phyloP scores from a whole-genome alignment of 2,797 vertebrate genomes.

The Apogon hyalosoma region DNA sequence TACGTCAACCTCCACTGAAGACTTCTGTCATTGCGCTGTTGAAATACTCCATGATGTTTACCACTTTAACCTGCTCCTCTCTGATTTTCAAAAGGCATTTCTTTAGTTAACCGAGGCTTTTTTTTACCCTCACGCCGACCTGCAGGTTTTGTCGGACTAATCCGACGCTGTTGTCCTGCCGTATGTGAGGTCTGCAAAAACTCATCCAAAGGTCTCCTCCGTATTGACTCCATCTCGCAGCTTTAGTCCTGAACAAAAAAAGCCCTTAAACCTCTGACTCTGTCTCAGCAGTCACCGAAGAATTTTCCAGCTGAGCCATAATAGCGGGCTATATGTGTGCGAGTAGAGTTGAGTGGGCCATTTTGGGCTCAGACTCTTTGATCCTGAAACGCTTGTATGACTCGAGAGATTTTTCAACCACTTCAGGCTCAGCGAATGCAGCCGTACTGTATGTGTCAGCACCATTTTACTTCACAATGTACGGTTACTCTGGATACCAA shows the following conservation, averaged over 20 bases:
- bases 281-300: slow-evolving; percentile 51
- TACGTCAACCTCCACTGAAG: not conserved
- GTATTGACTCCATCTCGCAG: slow-evolving; percentile 57
- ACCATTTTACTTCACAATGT: slow-evolving; percentile 23
- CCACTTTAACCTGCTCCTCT: slow-evolving; percentile 26
- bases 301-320: slow-evolving; percentile 54
- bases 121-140: slow-evolving; percentile 47
- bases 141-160: slow-evolving; percentile 45
- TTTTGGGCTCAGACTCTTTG: slow-evolving; percentile 65
- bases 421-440: slow-evolving; percentile 35
- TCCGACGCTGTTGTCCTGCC: slow-evolving; percentile 48
- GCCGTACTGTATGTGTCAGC: slow-evolving; percentile 39
- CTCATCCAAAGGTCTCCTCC: slow-evolving; percentile 57
- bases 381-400: slow-evolving; percentile 70
- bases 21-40: slow-evolving; percentile 7
- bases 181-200: slow-evolving; percentile 51
- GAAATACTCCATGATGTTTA: not conserved
- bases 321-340: slow-evolving; percentile 61
- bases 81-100: slow-evolving; percentile 41
- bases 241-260: slow-evolving; percentile 44
- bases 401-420: slow-evolving; percentile 51
- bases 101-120: slow-evolving; percentile 17
- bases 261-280: slow-evolving; percentile 71
- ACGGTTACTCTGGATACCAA: slow-evolving; percentile 49
- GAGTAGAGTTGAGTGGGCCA: slow-evolving; percentile 61